phyloP scores from a whole-genome alignment of 2,113 vertebrate genomes.

The Vicugna pacos region DNA sequence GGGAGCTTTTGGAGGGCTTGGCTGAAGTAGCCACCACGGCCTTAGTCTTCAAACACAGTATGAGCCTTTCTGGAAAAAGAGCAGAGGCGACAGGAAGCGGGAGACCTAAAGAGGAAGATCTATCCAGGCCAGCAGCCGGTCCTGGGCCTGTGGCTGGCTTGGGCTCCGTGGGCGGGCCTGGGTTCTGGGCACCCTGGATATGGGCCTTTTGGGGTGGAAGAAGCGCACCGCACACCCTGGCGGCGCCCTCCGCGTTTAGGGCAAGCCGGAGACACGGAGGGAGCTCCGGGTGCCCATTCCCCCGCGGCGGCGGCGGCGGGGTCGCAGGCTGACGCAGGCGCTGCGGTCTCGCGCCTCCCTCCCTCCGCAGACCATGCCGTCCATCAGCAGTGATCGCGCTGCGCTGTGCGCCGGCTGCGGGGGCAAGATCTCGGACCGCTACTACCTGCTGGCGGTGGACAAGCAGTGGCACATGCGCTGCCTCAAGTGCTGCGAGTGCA shows the following conservation, averaged over 20 bases:
- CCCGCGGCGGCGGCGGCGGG: rapidly evolving
- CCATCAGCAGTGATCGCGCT: slow-evolving; percentile 94
- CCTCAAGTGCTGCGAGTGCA: slow-evolving; percentile 98
- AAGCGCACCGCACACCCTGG: not conserved
- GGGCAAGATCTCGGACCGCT: slow-evolving; percentile 97
- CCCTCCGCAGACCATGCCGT: slow-evolving; percentile 93
- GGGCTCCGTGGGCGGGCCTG: not conserved
- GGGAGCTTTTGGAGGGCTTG: not conserved
- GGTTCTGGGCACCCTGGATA: not conserved
- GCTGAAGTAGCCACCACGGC: not conserved
- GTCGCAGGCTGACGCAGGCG: slow-evolving; percentile 11
- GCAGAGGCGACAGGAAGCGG: not conserved
- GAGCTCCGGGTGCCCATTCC: not conserved
- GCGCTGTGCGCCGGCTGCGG: slow-evolving; percentile 98
- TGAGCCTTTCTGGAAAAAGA: not conserved
- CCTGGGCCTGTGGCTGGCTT: not conserved
- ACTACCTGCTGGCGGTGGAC: slow-evolving; percentile 99
- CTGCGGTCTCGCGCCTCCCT: slow-evolving; percentile 60
- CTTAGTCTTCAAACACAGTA: not conserved
- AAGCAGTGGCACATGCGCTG: slow-evolving; percentile 99
- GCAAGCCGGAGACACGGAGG: not conserved
- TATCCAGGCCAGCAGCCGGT: not conserved
- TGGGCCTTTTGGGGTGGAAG: slow-evolving; percentile 14
- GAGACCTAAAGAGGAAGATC: not conserved
- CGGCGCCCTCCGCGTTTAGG: not conserved